Base-by-base conservation (phyloP, 2,888 invertebrate species). In the Drosophila birchii region DNA sequence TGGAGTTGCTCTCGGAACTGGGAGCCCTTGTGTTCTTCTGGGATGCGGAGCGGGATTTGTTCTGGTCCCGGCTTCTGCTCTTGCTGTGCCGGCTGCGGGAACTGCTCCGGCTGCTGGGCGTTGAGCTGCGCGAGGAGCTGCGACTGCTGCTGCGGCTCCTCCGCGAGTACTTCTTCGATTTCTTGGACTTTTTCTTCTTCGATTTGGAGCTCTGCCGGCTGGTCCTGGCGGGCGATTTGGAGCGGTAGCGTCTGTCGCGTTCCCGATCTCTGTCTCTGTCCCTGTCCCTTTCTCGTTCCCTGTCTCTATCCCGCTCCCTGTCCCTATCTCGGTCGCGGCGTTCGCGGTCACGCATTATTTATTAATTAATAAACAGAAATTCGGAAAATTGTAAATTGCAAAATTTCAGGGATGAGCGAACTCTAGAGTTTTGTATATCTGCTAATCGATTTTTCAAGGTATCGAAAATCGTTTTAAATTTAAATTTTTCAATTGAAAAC, bases 111-210 rank as follows among this genome's bases (percentile, higher is more conserved):
- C 76, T 83, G 14, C 59, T 60, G 0, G 77, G 70, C 11, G 79
- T 67, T 6, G 73, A 78, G 51, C 81, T 86, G 2, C 74, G 66
- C 1, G 85, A 81, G 5, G 86, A 80, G 5, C 84, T 86, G 2
- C 81, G 83, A 56, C 90, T 91, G 55, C 85, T 90, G 55, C 91
- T 91, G 38, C 90, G 86, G 36, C 91, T 90, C 6, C 85, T 86
- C 5, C 90, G 71, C 5, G 76, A 78, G 64, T 91, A 86, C 58
- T 88, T 90, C 49, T 90, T 92, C 0, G 90, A 82, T 62, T 91
- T 91, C 55, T 90, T 91, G 0, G 87, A 89, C 59, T 88, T 92
- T 51, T 91, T 91, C 16, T 90, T 91, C 44, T 89, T 92, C 7
- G 88, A 85, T 9, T 85, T 89, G 16, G 90, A 87, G 36, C 82